A percentile compares a stretch with the other conserved stretches of the same genome.
Evolutionary conservation across 2,888 invertebrate species (phyloP).

Genomic region (Cheilosia soror): DNA sequence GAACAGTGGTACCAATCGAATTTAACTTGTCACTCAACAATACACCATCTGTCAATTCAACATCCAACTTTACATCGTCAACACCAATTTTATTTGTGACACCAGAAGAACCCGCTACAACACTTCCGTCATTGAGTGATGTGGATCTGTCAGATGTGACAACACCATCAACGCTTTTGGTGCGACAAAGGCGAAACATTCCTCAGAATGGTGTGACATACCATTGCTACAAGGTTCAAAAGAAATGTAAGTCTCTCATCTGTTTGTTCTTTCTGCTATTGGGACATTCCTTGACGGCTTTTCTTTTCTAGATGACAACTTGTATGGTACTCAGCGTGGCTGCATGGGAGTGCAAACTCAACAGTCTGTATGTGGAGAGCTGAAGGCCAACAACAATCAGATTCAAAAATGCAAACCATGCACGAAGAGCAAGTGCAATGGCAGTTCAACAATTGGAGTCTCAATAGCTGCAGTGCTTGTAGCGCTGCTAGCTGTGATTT

Average conservation of each 20-base stretch:
- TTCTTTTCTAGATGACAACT: constrained; percentile 42
- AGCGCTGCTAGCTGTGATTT: constrained; percentile 77
- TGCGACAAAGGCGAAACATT: constrained; percentile 76
- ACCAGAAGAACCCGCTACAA: constrained; percentile 18
- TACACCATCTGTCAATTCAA: constrained; percentile 4
- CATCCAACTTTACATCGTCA: neutral
- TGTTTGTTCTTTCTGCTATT: neutral
- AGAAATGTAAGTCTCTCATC: constrained; percentile 77
- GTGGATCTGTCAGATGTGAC: constrained; percentile 9
- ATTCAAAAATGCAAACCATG: constrained; percentile 78
- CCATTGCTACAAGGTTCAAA: constrained; percentile 79
- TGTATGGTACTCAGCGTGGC: constrained; percentile 78
- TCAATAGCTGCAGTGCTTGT: constrained; percentile 79
- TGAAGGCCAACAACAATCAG: constrained; percentile 73
- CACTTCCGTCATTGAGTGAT: neutral
- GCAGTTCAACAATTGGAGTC: constrained; percentile 78
- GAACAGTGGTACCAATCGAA: constrained; percentile 25
- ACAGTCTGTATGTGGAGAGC: constrained; percentile 78
- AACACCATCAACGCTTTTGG: constrained; percentile 59
- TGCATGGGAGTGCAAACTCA: constrained; percentile 78
- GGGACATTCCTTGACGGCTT: neutral
- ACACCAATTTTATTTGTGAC: constrained; percentile 42
- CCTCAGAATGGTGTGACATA: constrained; percentile 76
- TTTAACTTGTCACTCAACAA: constrained; percentile 22
- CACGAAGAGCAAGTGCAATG: constrained; percentile 79